Evolutionary conservation across 2,888 invertebrate genomes (phyloP).

Genomic region (Lacanobia oleracea): DNA sequence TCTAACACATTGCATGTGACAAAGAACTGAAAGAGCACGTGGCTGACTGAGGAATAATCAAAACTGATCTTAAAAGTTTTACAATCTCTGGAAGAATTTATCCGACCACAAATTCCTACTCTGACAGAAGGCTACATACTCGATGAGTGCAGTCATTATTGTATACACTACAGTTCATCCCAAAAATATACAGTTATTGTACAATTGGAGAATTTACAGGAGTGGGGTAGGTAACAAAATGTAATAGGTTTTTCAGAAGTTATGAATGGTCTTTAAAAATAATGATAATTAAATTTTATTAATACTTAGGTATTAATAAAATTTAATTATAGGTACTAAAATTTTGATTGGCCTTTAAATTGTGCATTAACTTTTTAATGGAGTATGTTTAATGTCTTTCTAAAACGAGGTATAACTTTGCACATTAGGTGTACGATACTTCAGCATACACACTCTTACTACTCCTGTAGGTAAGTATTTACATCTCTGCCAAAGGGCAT

Average conservation of each 20-base stretch:
- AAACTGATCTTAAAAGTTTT: background rate
- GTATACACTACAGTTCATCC: no score
- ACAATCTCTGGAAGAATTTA: background rate
- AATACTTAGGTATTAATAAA: no score
- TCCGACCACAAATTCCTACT: background rate
- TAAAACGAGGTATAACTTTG: background rate
- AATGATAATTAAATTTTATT: background rate
- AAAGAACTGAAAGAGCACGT: background rate
- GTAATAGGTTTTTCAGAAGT: background rate
- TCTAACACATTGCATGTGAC: background rate
- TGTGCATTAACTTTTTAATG: background rate
- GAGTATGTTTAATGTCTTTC: no score
- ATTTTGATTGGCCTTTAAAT: constrained; percentile 1
- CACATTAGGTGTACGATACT: background rate
- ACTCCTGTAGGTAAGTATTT: background rate
- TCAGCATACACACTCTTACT: no score
- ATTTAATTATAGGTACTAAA: background rate
- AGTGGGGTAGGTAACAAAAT: background rate
- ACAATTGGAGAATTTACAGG: no score
- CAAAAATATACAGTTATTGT: no score
- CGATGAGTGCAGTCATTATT: no score
- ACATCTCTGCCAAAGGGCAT: background rate
- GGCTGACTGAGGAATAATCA: no score
- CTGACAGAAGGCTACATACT: background rate
- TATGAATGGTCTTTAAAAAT: background rate